phyloP scores from a whole-genome alignment of 2,113 vertebrate species.

The Halcyon malimbica region DNA sequence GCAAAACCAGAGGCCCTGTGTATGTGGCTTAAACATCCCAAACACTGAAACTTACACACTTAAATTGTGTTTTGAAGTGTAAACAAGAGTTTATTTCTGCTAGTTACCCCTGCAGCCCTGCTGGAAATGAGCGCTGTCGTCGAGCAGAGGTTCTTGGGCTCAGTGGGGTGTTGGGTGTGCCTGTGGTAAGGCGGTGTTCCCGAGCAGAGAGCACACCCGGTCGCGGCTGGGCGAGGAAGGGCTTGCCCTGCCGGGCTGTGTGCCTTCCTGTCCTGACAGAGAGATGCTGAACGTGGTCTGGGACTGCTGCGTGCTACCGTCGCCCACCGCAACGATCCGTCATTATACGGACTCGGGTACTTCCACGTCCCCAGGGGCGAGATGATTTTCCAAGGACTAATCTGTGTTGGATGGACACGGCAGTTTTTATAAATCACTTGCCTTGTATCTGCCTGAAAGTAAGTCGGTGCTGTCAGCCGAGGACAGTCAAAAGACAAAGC shows the following conservation, averaged over 20 bases:
- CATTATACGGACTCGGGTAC: neutral
- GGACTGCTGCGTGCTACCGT: neutral
- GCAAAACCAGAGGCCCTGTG: neutral
- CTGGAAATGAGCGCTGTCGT: neutral
- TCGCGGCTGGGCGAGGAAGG: constrained; percentile 28
- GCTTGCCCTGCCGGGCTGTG: neutral
- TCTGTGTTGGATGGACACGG: constrained; percentile 6
- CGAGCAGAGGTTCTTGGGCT: constrained; percentile 18
- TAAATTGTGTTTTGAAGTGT: neutral
- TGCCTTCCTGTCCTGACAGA: neutral
- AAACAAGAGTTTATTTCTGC: neutral
- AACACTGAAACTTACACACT: neutral
- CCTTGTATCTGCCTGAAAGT: neutral
- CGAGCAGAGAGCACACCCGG: constrained; percentile 16
- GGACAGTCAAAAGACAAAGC: constrained; percentile 30
- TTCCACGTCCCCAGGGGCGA: neutral
- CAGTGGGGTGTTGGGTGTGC: neutral
- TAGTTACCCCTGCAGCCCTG: neutral
- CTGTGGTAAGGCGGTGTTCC: neutral
- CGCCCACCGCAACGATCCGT: neutral
- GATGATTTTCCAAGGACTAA: constrained; percentile 5
- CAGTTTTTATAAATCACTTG: constrained; percentile 16
- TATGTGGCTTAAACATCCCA: neutral
- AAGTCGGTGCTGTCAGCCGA: neutral
- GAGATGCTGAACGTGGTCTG: neutral